Percentiles rank a stretch among this genome's conserved stretches.
These are phyloP conservation scores for Labroides dimidiatus DNA, from an alignment of 2,797 vertebrate species.

Conservation along the genomic window DNA sequence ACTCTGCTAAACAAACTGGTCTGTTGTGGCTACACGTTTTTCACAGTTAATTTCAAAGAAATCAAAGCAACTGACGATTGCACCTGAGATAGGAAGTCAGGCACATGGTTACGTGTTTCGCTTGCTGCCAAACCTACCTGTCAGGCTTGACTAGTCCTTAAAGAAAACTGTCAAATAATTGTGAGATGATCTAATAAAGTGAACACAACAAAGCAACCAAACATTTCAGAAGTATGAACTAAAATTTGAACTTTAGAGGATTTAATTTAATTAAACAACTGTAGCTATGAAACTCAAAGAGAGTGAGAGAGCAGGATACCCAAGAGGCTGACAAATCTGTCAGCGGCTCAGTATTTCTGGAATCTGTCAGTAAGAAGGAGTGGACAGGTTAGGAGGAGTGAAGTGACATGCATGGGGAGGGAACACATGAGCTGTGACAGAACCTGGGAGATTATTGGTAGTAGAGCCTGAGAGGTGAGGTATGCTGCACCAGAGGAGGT, in stretches of 20 bases:
- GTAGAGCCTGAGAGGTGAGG: constrained; percentile 25
- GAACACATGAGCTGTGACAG: constrained; percentile 11
- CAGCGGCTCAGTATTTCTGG: constrained; percentile 57
- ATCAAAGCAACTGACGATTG: background rate
- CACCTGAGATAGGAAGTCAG: background rate
- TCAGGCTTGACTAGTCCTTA: constrained; percentile 69
- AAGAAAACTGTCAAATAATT: constrained; percentile 15
- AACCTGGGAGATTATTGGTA: constrained; percentile 7
- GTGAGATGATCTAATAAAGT: constrained; percentile 12
- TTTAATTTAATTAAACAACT: background rate
- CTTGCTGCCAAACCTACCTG: constrained; percentile 44
- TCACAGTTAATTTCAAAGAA: background rate
- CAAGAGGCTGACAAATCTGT: constrained; percentile 19
- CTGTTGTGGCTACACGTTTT: background rate
- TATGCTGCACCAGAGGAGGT: constrained; percentile 43
- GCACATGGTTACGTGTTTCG: background rate
- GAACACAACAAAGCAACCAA: background rate
- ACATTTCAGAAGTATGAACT: background rate
- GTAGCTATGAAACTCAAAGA: background rate
- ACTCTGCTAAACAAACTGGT: constrained; percentile 3
- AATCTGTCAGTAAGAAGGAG: constrained; percentile 61
- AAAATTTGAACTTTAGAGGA: background rate
- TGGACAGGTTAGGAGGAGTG: constrained; percentile 52
- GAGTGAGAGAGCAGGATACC: background rate
- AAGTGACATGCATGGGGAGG: constrained; percentile 53